Evolutionary conservation across 1,140 invertebrate genomes (phyloP), one percentile per base, ranked within the genome.

Genomic region (Drosophila hydei): DNA sequence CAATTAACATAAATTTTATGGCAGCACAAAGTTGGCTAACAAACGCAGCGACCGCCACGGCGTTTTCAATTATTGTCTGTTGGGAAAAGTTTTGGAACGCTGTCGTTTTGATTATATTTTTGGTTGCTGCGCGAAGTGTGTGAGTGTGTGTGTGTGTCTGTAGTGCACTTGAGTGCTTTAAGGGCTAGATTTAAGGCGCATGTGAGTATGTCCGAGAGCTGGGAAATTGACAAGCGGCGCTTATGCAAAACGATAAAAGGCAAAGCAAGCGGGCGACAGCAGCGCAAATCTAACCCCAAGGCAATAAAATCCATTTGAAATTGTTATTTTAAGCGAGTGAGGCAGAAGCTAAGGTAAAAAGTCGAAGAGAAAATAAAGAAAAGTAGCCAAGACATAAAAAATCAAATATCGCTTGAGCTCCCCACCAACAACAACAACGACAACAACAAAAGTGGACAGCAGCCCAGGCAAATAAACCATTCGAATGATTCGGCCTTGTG

Each of bases 271-370:
- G 36, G 14, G 25, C 25, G 6, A 6, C 25, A 27, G 30, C 30
- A 55, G 48, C 52, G 65, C 64, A 81, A 85, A 87, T 79, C 80
- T 77, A 73, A 67, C 83, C 83, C 70, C 48, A 51, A 78, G 79
- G 83, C 78, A 83, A 87, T 88, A 88, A 88, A 88, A 89, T 79
- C 84, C 87, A 88, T 88, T 88, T 89, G 75, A 88, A 88, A 88
- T 88, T 88, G 83, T 88, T 88, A 88, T 88, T 88, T 89, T 89
- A 88, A 89, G 72, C 75, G 83, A 78, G 47, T 30, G 43, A 23
- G 67, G 47, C 21, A 79, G 51, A 58, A 48, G 54, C 40, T 60
- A 61, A 58, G 19, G 67, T 54, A 59, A 14, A n/a, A 30, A 21
- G 1, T 33, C 19, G 27, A 19, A 59, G 54, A 54, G 18, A 55